phyloP scores from a whole-genome alignment of 2,797 vertebrate species.

The Salarias fasciatus region DNA sequence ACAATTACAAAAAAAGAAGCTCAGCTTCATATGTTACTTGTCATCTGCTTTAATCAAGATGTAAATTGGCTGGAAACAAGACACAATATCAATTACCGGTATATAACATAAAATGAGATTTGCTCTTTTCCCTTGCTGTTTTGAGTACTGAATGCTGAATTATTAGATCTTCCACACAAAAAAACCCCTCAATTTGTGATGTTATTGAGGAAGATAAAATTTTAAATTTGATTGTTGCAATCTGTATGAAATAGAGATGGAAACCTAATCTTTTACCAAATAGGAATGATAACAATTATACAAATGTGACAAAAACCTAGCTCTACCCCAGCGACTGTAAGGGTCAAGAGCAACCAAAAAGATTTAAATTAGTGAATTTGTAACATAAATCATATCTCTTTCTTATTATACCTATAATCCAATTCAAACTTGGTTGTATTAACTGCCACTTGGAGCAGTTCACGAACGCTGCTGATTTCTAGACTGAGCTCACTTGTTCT shows the following conservation, averaged over 20 bases:
- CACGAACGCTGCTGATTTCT: neutral
- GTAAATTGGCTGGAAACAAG: neutral
- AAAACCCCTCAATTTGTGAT: slow-evolving; percentile 5
- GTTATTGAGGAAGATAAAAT: slow-evolving; percentile 2
- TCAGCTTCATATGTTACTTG: neutral
- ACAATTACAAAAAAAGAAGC: neutral
- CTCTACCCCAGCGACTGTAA: too few relatives aligned
- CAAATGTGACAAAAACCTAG: too few relatives aligned
- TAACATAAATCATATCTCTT: too few relatives aligned
- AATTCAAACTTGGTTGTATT: neutral
- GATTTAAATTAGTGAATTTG: too few relatives aligned
- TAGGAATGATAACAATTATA: too few relatives aligned
- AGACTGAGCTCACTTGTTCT: slow-evolving; percentile 84
- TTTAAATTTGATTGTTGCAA: slow-evolving; percentile 20
- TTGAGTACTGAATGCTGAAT: slow-evolving; percentile 9
- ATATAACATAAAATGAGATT: neutral
- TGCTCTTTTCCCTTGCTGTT: slow-evolving; percentile 1
- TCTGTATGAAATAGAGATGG: slow-evolving; percentile 8
- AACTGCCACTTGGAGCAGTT: fast-evolving
- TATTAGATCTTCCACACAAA: slow-evolving; percentile 14
- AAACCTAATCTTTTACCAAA: too few relatives aligned
- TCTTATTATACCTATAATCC: too few relatives aligned
- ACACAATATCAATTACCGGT: slow-evolving; percentile 3
- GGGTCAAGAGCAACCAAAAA: too few relatives aligned
- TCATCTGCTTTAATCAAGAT: neutral